Conservation (phyloP, 1,140 invertebrate species). For the Drosophila suzukii region DNA sequence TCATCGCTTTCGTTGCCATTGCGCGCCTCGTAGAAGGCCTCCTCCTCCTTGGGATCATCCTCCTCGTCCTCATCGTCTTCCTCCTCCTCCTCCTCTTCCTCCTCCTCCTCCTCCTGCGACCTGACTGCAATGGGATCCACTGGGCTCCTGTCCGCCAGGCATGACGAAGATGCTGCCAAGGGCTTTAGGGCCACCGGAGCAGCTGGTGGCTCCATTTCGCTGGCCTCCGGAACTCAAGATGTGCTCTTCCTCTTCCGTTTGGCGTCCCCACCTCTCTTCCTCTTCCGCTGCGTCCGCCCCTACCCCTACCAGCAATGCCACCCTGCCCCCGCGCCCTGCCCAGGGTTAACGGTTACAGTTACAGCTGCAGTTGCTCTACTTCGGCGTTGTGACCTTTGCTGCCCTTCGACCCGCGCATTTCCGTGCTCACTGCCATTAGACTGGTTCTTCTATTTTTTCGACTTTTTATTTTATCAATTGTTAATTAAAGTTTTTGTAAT, state of each 20-base stretch:
- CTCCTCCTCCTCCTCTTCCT: constrained; percentile 35
- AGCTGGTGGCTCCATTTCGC: constrained; percentile 39
- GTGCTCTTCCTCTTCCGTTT: constrained; percentile 18
- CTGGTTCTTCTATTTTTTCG: not conserved
- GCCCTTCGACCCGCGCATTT: constrained; percentile 29
- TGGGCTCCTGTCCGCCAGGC: constrained; percentile 22
- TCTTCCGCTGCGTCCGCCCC: constrained; percentile 6
- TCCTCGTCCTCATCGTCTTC: constrained; percentile 46
- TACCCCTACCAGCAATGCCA: constrained; percentile 1
- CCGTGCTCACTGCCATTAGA: constrained; percentile 27
- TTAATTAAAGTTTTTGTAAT: constrained; percentile 15
- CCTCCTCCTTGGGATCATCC: constrained; percentile 58
- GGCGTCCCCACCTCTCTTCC: constrained; percentile 1
- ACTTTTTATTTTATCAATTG: constrained; percentile 17
- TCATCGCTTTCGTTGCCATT: constrained; percentile 72
- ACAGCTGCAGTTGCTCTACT: constrained; percentile 50
- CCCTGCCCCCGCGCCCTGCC: constrained; percentile 13
- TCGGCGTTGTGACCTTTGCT: constrained; percentile 33
- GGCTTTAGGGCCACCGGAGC: constrained; percentile 28
- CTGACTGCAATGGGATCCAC: constrained; percentile 28
- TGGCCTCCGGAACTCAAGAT: constrained; percentile 9
- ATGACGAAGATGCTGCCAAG: constrained; percentile 26
- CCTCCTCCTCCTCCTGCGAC: constrained; percentile 34
- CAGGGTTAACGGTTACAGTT: constrained; percentile 31
- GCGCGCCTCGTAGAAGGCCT: constrained; percentile 66